Evolutionary conservation across 2,888 invertebrate genomes (phyloP), one percentile per base, ranked within the genome.

Genomic region (Dasypogon diadema): DNA sequence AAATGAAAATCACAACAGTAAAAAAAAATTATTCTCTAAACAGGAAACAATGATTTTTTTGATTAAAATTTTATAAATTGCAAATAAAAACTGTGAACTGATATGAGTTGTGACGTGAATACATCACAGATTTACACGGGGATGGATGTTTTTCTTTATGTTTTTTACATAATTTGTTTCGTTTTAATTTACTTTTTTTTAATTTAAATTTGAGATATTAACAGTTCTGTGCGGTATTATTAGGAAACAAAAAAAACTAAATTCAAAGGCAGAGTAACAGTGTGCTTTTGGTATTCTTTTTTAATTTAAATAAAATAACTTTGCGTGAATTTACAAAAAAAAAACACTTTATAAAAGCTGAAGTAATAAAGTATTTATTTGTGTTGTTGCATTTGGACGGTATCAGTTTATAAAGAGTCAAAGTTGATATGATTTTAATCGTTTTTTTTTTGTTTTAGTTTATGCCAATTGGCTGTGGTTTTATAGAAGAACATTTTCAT

Each of bases 21-120:
- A 65, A 46, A 30, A 63, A 46, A 65, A 63, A 10, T 65, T 24
- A 24, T 65, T 46, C 21, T 60, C 60, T 65, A 22, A 65, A 48
- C 65, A 65, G 65, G 65, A 65, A 65, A 65, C 65, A 65, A 65
- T 65, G 30, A 22, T 16, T 65, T 6, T 63, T 65, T 65, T 65
- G 65, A 65, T 65, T 65, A 18, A 18, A 34, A 60, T 60, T 16
- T 12, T 34, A 4, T 12, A 16, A 18, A 37, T 37, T 37, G 56
- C 56, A 30, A 60, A 34, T 37, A 60, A n/a, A 58, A 60, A 4
- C 37, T 10, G 21, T 2, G 16, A 42, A 42, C 18, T 60, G 60
- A 60, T 60, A 60, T 60, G 60, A 60, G 14, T 30, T 58, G 42
- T 12, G n/a, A 42, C 8, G n/a, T 30, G 30, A 30, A 30, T 30